These are phyloP conservation scores for Limnothrissa miodon DNA, from an alignment of 2,113 vertebrate genomes.

Conservation along the genomic window DNA sequence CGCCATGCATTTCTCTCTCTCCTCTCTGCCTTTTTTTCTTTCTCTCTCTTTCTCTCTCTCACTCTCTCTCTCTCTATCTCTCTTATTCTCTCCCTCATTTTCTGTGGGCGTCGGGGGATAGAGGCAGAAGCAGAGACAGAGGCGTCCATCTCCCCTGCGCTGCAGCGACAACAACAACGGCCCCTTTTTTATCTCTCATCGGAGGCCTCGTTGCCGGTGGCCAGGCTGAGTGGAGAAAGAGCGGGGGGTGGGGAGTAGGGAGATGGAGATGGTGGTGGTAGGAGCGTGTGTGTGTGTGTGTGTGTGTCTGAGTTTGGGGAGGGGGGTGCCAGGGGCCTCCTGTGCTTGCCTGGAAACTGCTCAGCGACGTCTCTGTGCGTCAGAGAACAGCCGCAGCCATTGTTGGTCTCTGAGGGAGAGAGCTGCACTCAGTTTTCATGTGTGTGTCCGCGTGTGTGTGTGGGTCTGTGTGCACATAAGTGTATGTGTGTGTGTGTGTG, in stretches of 20 bases:
- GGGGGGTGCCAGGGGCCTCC: conserved; percentile 65
- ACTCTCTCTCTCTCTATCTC: conserved; percentile 35
- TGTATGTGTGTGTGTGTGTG: conserved; percentile 25
- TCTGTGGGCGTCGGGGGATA: conserved; percentile 59
- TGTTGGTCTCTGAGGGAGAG: conserved; percentile 63
- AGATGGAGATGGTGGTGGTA: neutral
- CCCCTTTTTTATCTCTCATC: conserved; percentile 68
- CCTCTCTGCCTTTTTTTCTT: conserved; percentile 11
- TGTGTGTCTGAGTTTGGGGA: neutral
- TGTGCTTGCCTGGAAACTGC: conserved; percentile 71
- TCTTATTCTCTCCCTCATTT: conserved; percentile 45
- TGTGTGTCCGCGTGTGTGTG: conserved; percentile 44
- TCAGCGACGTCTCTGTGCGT: conserved; percentile 67
- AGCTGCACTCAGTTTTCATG: conserved; percentile 49
- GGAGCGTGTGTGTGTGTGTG: neutral
- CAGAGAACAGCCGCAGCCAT: conserved; percentile 72
- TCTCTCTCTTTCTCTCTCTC: conserved; percentile 39
- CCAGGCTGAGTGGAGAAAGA: conserved; percentile 53
- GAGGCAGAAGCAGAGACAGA: conserved; percentile 52
- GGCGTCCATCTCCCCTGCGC: conserved; percentile 63
- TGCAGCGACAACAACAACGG: conserved; percentile 63
- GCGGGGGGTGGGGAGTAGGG: neutral
- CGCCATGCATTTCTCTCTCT: conserved; percentile 52
- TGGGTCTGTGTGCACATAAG: neutral
- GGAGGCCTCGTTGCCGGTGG: conserved; percentile 64